A percentile compares a stretch with the other conserved stretches of the same genome.
Evolutionary conservation across 2,113 vertebrate genomes (phyloP).

Genomic region (Myotis davidii): DNA sequence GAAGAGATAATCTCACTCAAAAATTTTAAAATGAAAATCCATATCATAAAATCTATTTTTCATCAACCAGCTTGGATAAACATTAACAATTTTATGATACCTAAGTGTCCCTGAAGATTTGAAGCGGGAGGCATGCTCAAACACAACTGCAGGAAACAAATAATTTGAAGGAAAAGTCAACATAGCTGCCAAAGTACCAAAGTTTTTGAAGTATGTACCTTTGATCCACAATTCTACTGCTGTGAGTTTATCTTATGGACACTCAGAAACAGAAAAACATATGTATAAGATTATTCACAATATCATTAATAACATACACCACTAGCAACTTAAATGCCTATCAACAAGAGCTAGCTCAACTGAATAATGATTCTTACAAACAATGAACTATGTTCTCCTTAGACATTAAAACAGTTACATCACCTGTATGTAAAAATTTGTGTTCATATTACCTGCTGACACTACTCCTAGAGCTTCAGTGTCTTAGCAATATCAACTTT

Average conservation of each 20-base stretch:
- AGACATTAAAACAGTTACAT: neutral
- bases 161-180: neutral
- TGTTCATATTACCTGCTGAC: neutral
- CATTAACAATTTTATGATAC: neutral
- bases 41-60: conserved; percentile 1
- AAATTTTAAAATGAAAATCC: neutral
- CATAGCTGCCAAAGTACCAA: neutral
- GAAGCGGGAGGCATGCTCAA: neutral
- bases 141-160: neutral
- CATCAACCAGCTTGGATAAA: neutral
- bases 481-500: neutral
- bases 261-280: neutral
- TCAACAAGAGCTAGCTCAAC: neutral
- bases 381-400: neutral
- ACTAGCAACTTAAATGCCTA: neutral
- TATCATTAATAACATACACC: neutral
- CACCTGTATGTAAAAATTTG: neutral
- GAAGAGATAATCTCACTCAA: neutral
- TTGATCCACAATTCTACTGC: neutral
- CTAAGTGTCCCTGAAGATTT: neutral
- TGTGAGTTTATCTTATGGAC: neutral
- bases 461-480: neutral
- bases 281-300: neutral
- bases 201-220: neutral
- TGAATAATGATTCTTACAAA: neutral